Evolutionary conservation across 2,113 vertebrate species (phyloP).

Genomic region (Corythoichthys haematopterus): DNA sequence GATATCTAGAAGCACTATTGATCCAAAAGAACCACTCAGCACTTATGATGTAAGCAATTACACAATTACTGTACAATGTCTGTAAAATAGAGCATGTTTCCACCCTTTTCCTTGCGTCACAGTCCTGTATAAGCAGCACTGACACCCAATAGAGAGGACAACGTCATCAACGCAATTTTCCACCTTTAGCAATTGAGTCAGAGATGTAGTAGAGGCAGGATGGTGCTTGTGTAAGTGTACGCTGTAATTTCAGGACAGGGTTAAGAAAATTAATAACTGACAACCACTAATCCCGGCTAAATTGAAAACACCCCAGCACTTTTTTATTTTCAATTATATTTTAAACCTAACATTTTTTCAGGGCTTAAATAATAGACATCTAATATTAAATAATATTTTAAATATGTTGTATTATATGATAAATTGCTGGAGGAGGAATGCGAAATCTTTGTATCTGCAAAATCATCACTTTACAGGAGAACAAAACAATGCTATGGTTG

Average conservation of each 20-base stretch:
- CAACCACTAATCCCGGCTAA: neutral
- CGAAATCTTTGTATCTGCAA: no score
- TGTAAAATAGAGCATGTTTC: neutral
- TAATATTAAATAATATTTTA: no score
- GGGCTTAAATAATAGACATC: no score
- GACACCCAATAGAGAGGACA: neutral
- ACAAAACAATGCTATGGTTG: no score
- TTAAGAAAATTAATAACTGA: neutral
- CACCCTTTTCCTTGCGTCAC: neutral
- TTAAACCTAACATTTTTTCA: no score
- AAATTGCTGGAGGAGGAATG: no score
- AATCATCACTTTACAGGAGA: no score
- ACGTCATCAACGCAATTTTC: neutral
- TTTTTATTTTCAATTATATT: no score
- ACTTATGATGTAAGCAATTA: constrained; percentile 6
- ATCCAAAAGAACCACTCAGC: constrained; percentile 24
- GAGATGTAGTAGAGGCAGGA: neutral
- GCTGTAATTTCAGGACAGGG: neutral
- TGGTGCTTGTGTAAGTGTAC: neutral
- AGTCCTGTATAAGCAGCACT: neutral
- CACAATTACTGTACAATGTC: neutral
- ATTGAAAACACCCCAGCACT: neutral
- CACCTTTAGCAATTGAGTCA: neutral
- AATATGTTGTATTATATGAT: no score
- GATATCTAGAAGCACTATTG: constrained; percentile 22